Evolutionary conservation across 2,888 invertebrate species (phyloP).

Genomic region (Didymodactylos carnosus): DNA sequence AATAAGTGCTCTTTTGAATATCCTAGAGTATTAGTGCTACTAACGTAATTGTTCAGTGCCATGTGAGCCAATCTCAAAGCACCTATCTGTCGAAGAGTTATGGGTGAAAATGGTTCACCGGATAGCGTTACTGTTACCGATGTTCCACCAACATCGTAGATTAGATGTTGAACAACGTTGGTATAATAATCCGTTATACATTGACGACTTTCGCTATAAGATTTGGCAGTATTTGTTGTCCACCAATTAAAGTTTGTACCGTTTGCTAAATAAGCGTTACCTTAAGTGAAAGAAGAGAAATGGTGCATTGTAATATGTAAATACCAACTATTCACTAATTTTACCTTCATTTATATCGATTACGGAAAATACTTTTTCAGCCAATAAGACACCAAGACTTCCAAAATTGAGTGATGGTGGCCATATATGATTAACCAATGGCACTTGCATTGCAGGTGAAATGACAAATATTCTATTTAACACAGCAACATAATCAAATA

Average conservation of each 20-base stretch:
- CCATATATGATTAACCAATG: background rate
- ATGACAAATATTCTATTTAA: background rate
- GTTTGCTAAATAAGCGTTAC: constrained; percentile 15
- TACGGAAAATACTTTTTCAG: constrained; percentile 21
- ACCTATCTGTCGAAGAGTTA: constrained; percentile 8
- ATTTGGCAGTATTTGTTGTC: constrained; percentile 18
- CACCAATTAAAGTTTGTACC: constrained; percentile 23
- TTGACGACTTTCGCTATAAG: constrained; percentile 18
- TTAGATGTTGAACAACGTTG: constrained; percentile 3
- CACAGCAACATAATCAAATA: background rate
- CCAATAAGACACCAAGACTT: constrained; percentile 22
- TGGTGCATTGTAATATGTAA: too few relatives aligned
- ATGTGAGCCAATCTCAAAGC: background rate
- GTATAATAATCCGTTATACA: constrained; percentile 21
- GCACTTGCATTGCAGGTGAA: background rate
- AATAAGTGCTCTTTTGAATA: constrained; percentile 17
- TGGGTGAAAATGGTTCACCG: constrained; percentile 10
- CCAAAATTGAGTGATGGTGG: constrained; percentile 17
- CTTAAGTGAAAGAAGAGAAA: background rate
- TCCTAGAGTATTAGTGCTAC: background rate
- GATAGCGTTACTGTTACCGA: background rate
- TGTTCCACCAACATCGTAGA: constrained; percentile 2
- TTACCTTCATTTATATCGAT: constrained; percentile 23
- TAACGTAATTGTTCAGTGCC: background rate
- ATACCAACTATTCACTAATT: too few relatives aligned